Evolutionary conservation across 2,888 invertebrate species (phyloP).

Genomic region (Punctoribates punctum): DNA sequence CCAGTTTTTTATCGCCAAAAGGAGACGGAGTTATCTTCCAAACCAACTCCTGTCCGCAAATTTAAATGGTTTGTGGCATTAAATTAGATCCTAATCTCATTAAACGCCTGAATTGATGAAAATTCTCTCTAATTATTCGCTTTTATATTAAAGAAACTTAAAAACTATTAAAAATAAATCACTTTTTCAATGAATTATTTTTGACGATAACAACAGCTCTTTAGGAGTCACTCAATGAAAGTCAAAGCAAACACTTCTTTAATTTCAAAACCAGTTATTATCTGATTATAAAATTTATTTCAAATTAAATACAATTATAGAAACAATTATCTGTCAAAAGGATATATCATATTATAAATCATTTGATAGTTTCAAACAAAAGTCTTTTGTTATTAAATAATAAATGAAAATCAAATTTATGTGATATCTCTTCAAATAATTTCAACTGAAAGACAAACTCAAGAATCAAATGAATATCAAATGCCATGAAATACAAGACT

Average conservation of each 20-base stretch:
- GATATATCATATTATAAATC: too few relatives aligned
- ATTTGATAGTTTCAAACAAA: too few relatives aligned
- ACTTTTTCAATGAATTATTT: not conserved
- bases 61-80: too few relatives aligned
- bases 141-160: not conserved
- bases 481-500: not conserved
- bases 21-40: too few relatives aligned
- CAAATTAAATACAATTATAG: not conserved
- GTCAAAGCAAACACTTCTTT: not conserved
- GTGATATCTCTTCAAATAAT: too few relatives aligned
- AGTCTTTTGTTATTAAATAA: too few relatives aligned
- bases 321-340: not conserved
- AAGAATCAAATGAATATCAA: not conserved
- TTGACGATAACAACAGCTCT: not conserved
- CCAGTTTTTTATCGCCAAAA: too few relatives aligned
- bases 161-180: constrained; percentile 9
- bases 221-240: not conserved
- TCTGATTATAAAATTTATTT: not conserved
- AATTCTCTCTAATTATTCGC: not conserved
- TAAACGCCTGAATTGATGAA: not conserved
- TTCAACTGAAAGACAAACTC: too few relatives aligned
- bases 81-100: not conserved
- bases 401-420: too few relatives aligned
- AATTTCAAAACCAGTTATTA: not conserved
- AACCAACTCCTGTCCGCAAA: too few relatives aligned